These are phyloP conservation scores for Tonatia bakeri DNA, from an alignment of 2,113 vertebrate genomes.

Conservation along the genomic window DNA sequence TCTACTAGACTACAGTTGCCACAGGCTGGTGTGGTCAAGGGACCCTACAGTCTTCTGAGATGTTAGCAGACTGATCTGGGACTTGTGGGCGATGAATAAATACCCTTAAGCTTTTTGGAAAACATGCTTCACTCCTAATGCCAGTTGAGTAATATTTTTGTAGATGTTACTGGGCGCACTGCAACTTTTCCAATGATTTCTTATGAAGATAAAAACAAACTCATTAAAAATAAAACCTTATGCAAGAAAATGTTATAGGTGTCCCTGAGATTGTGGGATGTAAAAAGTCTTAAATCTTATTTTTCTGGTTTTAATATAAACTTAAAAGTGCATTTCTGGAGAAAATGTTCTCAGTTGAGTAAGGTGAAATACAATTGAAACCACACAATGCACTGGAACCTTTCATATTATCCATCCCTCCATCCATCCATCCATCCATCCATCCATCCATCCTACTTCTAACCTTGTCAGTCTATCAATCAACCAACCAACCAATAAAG, in stretches of 20 bases:
- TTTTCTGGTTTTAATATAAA: constrained; percentile 15
- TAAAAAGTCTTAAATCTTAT: background rate
- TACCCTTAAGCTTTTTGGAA: background rate
- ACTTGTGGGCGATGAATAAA: background rate
- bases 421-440: background rate
- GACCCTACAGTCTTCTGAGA: background rate
- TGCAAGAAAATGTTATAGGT: background rate
- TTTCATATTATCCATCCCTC: background rate
- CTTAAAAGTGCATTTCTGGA: background rate
- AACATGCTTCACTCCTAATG: background rate
- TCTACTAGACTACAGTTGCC: background rate
- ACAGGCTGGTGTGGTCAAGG: background rate
- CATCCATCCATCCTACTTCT: background rate
- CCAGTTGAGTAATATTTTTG: background rate
- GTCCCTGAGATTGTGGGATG: background rate
- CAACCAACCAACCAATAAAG: background rate
- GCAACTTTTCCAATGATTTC: background rate
- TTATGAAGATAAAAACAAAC: background rate
- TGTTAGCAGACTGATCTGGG: background rate
- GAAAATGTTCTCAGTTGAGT: background rate
- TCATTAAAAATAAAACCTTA: background rate
- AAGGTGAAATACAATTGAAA: background rate
- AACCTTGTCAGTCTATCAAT: background rate
- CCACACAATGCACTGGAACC: background rate
- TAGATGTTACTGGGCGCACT: background rate